These are phyloP conservation scores for Anguilla obscura DNA, from an alignment of 2,797 vertebrate species.

Conservation along the genomic window DNA sequence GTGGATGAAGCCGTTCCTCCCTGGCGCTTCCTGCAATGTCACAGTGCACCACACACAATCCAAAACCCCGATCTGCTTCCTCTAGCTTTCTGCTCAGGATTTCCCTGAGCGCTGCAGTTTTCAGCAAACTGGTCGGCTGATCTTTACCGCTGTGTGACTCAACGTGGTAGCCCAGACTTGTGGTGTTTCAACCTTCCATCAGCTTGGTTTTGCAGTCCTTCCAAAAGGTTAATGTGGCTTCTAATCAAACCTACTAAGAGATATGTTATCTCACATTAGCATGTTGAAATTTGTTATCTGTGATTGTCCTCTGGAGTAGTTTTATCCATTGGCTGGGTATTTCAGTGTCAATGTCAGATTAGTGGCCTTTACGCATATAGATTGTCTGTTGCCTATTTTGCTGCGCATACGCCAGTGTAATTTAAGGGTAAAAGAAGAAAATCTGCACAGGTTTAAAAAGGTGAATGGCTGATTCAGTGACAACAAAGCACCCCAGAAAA, in stretches of 20 bases:
- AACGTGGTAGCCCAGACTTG: not conserved
- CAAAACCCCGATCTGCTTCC: not conserved
- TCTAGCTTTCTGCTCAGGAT: not conserved
- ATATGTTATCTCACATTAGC: not conserved
- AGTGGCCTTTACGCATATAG: not conserved
- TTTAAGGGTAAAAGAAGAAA: not conserved
- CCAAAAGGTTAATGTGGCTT: not conserved
- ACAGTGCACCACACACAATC: not conserved
- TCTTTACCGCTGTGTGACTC: not conserved
- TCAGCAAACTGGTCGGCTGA: not conserved
- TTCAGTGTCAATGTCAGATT: not conserved
- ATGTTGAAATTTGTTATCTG: not conserved
- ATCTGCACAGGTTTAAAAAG: no score
- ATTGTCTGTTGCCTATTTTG: not conserved
- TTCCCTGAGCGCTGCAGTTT: not conserved
- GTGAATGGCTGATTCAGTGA: no score
- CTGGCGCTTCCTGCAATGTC: not conserved
- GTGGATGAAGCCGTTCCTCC: not conserved
- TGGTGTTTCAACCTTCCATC: not conserved
- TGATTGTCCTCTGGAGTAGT: not conserved
- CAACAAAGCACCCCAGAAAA: no score
- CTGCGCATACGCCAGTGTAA: not conserved
- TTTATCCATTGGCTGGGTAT: not conserved
- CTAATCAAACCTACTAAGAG: not conserved
- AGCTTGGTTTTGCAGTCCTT: not conserved